phyloP scores from a whole-genome alignment of 2,888 invertebrate genomes.

The Caenorhabditis zanzibari region DNA sequence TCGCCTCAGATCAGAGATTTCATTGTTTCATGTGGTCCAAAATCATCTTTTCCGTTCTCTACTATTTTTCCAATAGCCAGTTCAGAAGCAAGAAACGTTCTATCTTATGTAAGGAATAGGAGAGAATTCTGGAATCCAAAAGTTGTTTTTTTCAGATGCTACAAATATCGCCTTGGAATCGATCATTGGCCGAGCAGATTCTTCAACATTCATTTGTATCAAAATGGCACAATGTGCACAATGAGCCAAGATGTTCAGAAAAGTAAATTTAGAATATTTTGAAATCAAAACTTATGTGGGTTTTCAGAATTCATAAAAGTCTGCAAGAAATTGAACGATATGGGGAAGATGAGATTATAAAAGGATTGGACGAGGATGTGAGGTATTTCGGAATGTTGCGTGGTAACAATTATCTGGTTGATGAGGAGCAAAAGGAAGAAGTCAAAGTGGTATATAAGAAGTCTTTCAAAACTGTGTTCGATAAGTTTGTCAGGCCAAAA shows the following conservation, averaged over 20 bases:
- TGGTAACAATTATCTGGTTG: constrained; percentile 43
- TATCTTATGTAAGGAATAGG: constrained; percentile 14
- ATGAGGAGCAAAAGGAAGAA: background rate
- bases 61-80: constrained; percentile 84
- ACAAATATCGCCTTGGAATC: constrained; percentile 84
- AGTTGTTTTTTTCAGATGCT: constrained; percentile 77
- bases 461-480: background rate
- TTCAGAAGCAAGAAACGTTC: constrained; percentile 82
- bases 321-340: constrained; percentile 83
- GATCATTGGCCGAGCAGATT: constrained; percentile 84
- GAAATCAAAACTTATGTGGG: background rate
- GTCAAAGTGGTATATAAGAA: background rate
- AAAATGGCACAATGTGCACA: constrained; percentile 85
- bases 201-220: constrained; percentile 84
- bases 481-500: background rate
- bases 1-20: constrained; percentile 84
- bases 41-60: constrained; percentile 82
- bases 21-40: constrained; percentile 79
- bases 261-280: constrained; percentile 38
- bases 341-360: constrained; percentile 80
- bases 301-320: constrained; percentile 67
- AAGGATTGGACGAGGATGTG: constrained; percentile 84
- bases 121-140: background rate
- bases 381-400: constrained; percentile 78
- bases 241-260: constrained; percentile 83